Base-by-base conservation (phyloP, 2,797 vertebrate genomes). In the Pseudochirops cupreus region DNA sequence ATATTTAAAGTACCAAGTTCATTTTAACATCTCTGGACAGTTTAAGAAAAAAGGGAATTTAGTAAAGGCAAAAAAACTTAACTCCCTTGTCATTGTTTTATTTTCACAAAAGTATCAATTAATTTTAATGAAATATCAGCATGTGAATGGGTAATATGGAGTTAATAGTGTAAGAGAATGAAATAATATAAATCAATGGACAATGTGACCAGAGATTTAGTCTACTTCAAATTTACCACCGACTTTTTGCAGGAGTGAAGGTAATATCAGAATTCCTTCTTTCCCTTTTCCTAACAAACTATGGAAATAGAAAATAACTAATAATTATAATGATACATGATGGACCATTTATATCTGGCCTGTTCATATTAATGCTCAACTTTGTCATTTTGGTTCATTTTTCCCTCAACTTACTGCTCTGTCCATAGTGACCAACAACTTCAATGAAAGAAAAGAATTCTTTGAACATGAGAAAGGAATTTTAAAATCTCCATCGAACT, bases 1-100 rank as follows among this genome's bases (percentile, higher is more conserved):
- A 89, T 95, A 95, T 94, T 96, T 97, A 94, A 97, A 96, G 94
- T 74, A 82, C 46, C 67, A 91, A 82, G 14, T 16, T 94, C 11
- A 56, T 74, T 74, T 94, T 95, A 94, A 90, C 46, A 96, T 92
- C 59, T 92, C 91, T 95, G 87, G 56, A 87, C 39, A 92, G 92
- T 93, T n/a, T n/a, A 90, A 53, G 52, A 52, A 93, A 95, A 94
- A 93, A 29, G 74, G 26, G 90, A 95, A 97, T 33, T 50, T 95
- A 58, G 46, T 93, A 92, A 55, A 14, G 33, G 93, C 0, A 94
- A n/a, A 96, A 94, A 11, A 58, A 94, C 57, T 94, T 97, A 67
- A 46, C 93, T 95, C 33, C 55, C 93, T 56, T 53, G 26, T 0
- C 39, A 58, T 89, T 96, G 97, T 90, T 18, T 29, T 90, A 52